Base-by-base conservation (phyloP, 1,140 invertebrate genomes). In the Stegodyphus mimosarum region DNA sequence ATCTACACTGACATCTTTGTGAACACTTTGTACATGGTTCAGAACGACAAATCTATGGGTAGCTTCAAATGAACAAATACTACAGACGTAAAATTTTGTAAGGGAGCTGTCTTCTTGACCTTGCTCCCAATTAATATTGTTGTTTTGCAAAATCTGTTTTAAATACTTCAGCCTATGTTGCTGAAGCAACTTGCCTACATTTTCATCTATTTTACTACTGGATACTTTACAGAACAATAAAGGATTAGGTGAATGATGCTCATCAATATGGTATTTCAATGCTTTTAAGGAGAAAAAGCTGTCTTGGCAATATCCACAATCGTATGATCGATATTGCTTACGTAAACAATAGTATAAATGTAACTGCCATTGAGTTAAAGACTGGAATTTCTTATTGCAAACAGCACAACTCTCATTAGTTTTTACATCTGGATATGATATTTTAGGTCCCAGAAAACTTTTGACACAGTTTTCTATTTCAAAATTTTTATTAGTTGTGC, bases 261-360 rank as follows among this genome's bases (percentile, higher is more conserved):
- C 53, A 71, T 84, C 81, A 15, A 60, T 9, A 70, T 84, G 81
- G 11, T 75, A 71, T 64, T 70, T 75, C 15, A 84, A 52, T 13
- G 70, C 48, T 48, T 70, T 67, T 13, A 84, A 11, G 51, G 53
- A 11, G 9, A 13, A 15, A 51, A 66, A 75, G 7, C 33, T 33
- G 48, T n/a, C 7, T 33, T 17, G n/a, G 52, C 81, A 84, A 60
- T 75, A 51, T 33, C 17, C 50, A 33, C 81, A 84, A 10, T 70
- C 66, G 60, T 52, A 76, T 0, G 81, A 73, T 7, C 72, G 73
- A 60, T 84, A 76, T 7, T 70, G 7, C 13, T 76, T 74, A 33
- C 17, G 50, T 7, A 70, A 4, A 18, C 81, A 84, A 6, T 69
- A 2, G 50, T 7, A 7, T 9, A 69, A 6, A 50, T 84, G 81